Percentiles rank a stretch among this genome's conserved stretches.
phyloP scores from a whole-genome alignment of 2,113 vertebrate genomes.

The Nipponia nippon region DNA sequence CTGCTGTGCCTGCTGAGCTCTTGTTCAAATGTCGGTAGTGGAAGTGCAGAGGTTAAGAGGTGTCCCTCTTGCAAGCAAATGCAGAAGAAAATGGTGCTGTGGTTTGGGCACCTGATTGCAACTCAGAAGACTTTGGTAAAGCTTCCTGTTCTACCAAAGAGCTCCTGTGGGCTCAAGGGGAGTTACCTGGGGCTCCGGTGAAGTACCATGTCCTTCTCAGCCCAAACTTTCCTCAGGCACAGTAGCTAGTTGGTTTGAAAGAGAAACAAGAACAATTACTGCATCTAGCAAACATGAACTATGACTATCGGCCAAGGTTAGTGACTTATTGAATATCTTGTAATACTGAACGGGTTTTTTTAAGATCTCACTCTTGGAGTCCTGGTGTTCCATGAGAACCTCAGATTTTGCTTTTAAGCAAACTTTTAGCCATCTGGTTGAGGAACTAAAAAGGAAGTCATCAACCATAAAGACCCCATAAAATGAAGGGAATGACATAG shows the following conservation, averaged over 20 bases:
- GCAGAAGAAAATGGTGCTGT: background rate
- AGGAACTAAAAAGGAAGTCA: background rate
- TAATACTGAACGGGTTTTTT: background rate
- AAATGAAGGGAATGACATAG: background rate
- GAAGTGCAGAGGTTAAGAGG: background rate
- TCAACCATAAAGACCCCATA: background rate
- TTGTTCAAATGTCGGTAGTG: background rate
- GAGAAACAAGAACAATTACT: background rate
- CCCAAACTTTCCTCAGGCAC: background rate
- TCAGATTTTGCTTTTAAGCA: background rate
- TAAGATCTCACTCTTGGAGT: background rate
- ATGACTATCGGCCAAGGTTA: background rate
- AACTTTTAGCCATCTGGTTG: background rate
- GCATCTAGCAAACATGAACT: background rate
- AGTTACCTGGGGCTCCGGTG: background rate
- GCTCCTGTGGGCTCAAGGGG: background rate
- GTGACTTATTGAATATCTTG: background rate
- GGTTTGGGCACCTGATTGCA: background rate
- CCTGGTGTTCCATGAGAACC: background rate
- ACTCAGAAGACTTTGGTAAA: background rate
- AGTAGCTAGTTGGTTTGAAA: background rate
- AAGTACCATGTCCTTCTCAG: background rate
- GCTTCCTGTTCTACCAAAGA: background rate
- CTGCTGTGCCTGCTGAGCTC: background rate
- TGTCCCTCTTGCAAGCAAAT: background rate